phyloP scores from a whole-genome alignment of 2,113 vertebrate genomes.

The Rutilus rutilus region DNA sequence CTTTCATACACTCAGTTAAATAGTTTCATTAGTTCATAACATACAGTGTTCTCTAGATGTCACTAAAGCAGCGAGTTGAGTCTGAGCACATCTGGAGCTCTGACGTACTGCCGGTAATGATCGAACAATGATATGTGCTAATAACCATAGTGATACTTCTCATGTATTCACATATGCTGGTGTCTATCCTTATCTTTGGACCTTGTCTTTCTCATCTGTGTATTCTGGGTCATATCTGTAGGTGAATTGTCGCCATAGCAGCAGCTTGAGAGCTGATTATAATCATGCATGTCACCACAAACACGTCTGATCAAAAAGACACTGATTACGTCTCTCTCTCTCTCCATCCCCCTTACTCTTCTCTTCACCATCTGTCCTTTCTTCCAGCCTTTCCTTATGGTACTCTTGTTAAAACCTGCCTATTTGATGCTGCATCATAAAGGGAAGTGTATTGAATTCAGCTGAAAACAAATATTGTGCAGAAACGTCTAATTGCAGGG shows the following conservation, averaged over 20 bases:
- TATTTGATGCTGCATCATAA: background rate
- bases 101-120: background rate
- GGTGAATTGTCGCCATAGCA: slow-evolving; percentile 52
- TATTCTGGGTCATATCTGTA: slow-evolving; percentile 47
- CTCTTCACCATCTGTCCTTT: slow-evolving; percentile 47
- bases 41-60: slow-evolving; percentile 11
- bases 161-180: background rate
- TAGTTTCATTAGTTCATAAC: slow-evolving; percentile 33
- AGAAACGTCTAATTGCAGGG: background rate
- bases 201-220: background rate
- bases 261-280: slow-evolving; percentile 47
- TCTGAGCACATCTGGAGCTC: background rate
- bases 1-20: slow-evolving; percentile 3
- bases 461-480: background rate
- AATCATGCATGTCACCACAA: slow-evolving; percentile 52
- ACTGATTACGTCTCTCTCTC: slow-evolving; percentile 44
- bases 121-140: background rate
- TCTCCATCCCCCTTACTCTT: background rate
- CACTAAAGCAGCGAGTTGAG: slow-evolving; percentile 20
- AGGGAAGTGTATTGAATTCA: background rate
- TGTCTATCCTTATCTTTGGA: slow-evolving; percentile 16
- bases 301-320: slow-evolving; percentile 54
- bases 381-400: slow-evolving; percentile 4
- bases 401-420: slow-evolving; percentile 36
- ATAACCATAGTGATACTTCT: slow-evolving; percentile 3